These are phyloP conservation scores for Minunthozetes semirufus DNA, from an alignment of 2,888 invertebrate genomes.

Conservation along the genomic window DNA sequence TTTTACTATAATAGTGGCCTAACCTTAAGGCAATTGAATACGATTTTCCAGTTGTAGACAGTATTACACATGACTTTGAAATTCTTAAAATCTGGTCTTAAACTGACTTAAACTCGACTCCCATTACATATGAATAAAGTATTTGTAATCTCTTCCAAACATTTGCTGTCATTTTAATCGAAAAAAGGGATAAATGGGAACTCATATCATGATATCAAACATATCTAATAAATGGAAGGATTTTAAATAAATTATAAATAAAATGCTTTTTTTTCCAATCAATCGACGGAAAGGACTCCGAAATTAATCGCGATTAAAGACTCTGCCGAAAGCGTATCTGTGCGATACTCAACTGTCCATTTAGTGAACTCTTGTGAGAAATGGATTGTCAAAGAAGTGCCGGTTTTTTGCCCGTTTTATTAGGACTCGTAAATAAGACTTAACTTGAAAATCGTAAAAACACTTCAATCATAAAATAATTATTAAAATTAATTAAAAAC, in stretches of 20 bases:
- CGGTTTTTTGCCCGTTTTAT: background rate
- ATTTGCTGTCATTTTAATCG: background rate
- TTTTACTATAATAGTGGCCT: background rate
- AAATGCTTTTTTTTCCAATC: too few species aligned
- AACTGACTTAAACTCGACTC: background rate
- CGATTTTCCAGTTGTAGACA: too few species aligned
- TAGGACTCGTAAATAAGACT: background rate
- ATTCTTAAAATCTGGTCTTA: background rate
- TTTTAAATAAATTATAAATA: too few species aligned
- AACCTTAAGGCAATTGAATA: background rate
- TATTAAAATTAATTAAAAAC: background rate
- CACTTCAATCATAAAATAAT: background rate
- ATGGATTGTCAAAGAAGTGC: background rate
- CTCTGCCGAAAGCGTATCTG: background rate
- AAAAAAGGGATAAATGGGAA: background rate
- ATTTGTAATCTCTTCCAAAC: background rate
- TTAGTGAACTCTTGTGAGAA: background rate
- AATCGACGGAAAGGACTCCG: too few species aligned
- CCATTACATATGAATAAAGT: background rate
- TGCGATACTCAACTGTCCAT: background rate
- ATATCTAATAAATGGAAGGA: background rate
- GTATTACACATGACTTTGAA: background rate
- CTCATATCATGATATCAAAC: background rate
- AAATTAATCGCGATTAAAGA: too few species aligned
- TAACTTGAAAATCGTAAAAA: background rate